These are phyloP conservation scores for Anarsia innoxiella DNA, from an alignment of 2,888 invertebrate species.

Conservation along the genomic window DNA sequence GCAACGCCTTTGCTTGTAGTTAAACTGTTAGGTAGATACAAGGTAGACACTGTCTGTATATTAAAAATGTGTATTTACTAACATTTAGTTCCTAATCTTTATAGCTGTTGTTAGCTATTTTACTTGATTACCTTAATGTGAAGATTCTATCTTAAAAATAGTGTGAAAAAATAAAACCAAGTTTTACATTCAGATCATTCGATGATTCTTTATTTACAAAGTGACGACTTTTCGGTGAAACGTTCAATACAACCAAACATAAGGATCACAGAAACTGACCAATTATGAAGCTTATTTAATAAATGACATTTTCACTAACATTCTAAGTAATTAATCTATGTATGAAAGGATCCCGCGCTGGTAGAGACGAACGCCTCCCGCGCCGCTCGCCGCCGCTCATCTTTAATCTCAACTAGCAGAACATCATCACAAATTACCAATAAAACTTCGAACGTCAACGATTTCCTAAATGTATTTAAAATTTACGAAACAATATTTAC, in stretches of 20 bases:
- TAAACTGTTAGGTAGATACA: too few species aligned
- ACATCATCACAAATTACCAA: slow-evolving; percentile 25
- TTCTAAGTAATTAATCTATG: slow-evolving; percentile 27
- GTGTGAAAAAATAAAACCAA: slow-evolving; percentile 48
- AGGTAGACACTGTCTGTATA: too few species aligned
- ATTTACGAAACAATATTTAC: slow-evolving; percentile 39
- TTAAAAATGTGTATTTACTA: too few species aligned
- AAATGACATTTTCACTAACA: slow-evolving; percentile 31
- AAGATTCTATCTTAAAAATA: too few species aligned
- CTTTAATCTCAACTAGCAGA: slow-evolving; percentile 14
- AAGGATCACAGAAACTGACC: slow-evolving; percentile 56
- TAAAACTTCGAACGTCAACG: slow-evolving; percentile 57
- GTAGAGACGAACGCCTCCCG: background rate
- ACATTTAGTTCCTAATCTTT: too few species aligned
- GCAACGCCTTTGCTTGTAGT: too few species aligned
- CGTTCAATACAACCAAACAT: slow-evolving; percentile 51
- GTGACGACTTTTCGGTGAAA: slow-evolving; percentile 49
- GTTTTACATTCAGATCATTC: slow-evolving; percentile 68
- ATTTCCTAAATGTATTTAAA: slow-evolving; percentile 33
- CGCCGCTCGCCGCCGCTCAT: background rate
- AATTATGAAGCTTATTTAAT: slow-evolving; percentile 47
- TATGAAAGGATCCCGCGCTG: slow-evolving; percentile 6
- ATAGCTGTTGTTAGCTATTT: too few species aligned
- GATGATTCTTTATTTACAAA: slow-evolving; percentile 72
- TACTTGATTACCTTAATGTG: too few species aligned